Evolutionary conservation across 2,888 invertebrate species (phyloP).

Genomic region (Cheilosia variabilis): DNA sequence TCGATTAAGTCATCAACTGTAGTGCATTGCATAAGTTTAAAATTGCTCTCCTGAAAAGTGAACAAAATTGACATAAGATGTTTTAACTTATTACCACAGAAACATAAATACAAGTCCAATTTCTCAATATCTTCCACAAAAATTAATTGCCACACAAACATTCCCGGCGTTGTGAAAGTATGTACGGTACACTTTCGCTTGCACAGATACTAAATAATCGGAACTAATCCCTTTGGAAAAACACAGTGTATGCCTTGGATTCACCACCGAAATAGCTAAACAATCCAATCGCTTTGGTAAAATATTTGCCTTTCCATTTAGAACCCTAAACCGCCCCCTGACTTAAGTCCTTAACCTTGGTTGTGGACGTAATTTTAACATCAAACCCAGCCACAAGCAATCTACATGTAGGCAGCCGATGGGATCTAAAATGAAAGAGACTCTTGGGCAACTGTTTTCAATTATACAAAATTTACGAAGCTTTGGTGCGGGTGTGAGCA

Average conservation of each 20-base stretch:
- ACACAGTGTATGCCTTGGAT: conserved; percentile 6
- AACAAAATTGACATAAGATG: too few relatives aligned
- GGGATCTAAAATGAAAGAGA: conserved; percentile 19
- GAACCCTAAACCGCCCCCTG: conserved; percentile 8
- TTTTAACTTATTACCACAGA: too few relatives aligned
- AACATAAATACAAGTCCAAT: not conserved
- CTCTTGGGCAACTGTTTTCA: conserved; percentile 54
- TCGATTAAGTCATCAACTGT: too few relatives aligned
- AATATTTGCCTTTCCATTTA: conserved; percentile 52
- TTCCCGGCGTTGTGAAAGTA: not conserved
- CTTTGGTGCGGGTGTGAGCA: conserved; percentile 5
- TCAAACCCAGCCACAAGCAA: conserved; percentile 28
- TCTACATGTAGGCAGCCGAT: conserved; percentile 15
- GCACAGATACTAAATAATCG: conserved; percentile 37
- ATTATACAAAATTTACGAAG: conserved; percentile 48
- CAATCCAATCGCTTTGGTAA: conserved; percentile 49
- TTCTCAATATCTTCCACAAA: conserved; percentile 33
- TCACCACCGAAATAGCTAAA: conserved; percentile 42
- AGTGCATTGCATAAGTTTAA: too few relatives aligned
- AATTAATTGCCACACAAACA: conserved; percentile 40
- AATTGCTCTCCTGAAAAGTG: too few relatives aligned
- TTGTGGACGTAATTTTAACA: conserved; percentile 30
- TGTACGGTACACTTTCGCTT: not conserved
- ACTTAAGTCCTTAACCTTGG: conserved; percentile 30
- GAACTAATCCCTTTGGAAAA: conserved; percentile 42